phyloP scores from a whole-genome alignment of 2,888 invertebrate species.

The Chrysodeixis includens region DNA sequence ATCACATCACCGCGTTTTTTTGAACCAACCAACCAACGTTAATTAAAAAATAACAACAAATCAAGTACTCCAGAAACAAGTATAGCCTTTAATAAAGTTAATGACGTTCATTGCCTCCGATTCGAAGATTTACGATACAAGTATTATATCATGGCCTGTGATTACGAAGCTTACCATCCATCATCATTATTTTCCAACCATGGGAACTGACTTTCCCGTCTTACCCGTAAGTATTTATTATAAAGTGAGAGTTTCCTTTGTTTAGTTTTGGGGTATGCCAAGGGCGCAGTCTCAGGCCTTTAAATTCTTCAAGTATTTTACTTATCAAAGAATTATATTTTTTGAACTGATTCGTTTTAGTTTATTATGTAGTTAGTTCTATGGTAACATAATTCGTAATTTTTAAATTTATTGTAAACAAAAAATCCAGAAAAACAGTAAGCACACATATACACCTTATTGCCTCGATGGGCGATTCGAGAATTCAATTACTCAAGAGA shows the following conservation, averaged over 20 bases:
- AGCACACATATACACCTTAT: neutral
- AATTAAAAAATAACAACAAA: too few species aligned
- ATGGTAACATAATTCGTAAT: too few species aligned
- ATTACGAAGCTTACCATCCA: conserved; percentile 48
- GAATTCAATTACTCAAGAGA: neutral
- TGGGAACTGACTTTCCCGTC: conserved; percentile 56
- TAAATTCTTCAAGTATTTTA: neutral
- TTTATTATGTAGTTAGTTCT: too few species aligned
- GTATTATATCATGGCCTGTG: conserved; percentile 54
- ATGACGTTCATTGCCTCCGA: conserved; percentile 13
- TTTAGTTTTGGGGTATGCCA: neutral
- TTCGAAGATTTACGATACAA: conserved; percentile 37
- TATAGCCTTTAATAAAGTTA: neutral
- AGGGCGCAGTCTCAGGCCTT: neutral
- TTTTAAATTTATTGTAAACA: too few species aligned
- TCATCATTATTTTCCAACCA: conserved; percentile 50
- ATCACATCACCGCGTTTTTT: too few species aligned
- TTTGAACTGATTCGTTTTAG: neutral
- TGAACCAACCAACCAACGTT: too few species aligned
- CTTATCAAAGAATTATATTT: too few species aligned
- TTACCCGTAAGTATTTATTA: conserved; percentile 9
- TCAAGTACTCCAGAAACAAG: too few species aligned
- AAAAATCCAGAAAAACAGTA: neutral
- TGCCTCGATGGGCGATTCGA: neutral
- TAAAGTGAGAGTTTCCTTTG: neutral